Base-by-base conservation (phyloP, 1,140 invertebrate species). In the Uloborus diversus region DNA sequence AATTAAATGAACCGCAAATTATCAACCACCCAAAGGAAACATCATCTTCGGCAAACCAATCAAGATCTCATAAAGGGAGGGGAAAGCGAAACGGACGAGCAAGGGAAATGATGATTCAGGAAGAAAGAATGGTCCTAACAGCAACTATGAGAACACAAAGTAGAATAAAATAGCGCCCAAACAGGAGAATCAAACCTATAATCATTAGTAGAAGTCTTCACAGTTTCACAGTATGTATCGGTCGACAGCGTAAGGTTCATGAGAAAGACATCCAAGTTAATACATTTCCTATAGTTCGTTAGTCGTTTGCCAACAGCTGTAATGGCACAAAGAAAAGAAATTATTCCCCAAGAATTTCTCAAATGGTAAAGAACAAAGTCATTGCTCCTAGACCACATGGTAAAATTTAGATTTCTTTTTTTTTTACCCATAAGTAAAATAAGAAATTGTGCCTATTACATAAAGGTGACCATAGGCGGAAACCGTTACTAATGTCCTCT, bases 161-260 rank as follows among this genome's bases (percentile, higher is more conserved):
- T 62, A 32, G 61, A 64, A 64, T 35, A 64, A 64, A 64, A 64
- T 64, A 62, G 59, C 32, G 20, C 59, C 32, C 59, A 62, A 62
- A 62, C 23, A 62, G 35, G 35, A 32, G n/a, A 27, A 33, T 33
- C 59, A 33, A 64, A 37, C 61, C 61, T 23, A 64, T 64, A 64
- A 64, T 64, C 61, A 64, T 64, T 64, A 64, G 11, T 5, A 20
- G 32, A 62, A 17, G 32, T 33, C 32, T 62, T 62, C 32, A 35
- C 30, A 62, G 17, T 20, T 28, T 59, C 32, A 5, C 28, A 17
- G 28, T 30, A 27, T n/a, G 25, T 30, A 27, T 30, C 13, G 23
- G 23, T 59, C 32, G 17, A 30, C 27, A 25, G 7, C 17, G 28
- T 7, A 17, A 62, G 32, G n/a, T n/a, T 62, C 59, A n/a, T 42